Percentiles rank a stretch among this genome's conserved stretches.
Conservation (phyloP, 2,113 vertebrate genomes). For the Aplodontia rufa region DNA sequence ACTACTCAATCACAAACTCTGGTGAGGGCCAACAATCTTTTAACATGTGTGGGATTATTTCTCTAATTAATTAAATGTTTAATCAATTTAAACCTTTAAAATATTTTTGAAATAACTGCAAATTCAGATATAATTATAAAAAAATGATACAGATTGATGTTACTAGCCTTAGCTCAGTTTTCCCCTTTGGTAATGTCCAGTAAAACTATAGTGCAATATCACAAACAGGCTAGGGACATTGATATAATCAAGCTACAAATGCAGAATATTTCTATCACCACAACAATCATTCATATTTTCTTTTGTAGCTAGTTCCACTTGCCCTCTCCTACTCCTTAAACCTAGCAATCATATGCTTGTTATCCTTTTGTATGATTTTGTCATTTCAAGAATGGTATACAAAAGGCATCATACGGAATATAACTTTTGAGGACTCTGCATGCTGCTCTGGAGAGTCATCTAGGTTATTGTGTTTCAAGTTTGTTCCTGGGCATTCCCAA, state of each 20-base stretch:
- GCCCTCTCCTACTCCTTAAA: background rate
- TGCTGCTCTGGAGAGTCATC: background rate
- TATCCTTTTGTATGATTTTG: background rate
- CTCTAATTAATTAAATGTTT: too few species aligned
- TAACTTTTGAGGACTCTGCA: background rate
- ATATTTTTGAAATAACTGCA: background rate
- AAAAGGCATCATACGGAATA: background rate
- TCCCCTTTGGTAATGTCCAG: background rate
- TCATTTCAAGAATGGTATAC: background rate
- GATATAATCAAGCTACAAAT: background rate
- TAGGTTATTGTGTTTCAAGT: too few species aligned
- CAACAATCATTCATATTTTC: background rate
- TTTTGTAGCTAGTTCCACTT: background rate
- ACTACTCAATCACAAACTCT: background rate
- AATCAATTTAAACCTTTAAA: background rate
- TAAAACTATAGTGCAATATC: background rate
- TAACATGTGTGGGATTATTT: background rate
- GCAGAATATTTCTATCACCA: background rate
- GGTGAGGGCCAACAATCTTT: background rate
- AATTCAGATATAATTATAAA: background rate
- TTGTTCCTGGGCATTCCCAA: background rate
- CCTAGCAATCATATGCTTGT: background rate
- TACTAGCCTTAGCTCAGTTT: background rate
- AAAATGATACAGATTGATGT: background rate
- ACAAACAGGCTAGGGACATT: background rate